Conservation (phyloP, 2,113 vertebrate genomes). For the Nesogale talazaci region DNA sequence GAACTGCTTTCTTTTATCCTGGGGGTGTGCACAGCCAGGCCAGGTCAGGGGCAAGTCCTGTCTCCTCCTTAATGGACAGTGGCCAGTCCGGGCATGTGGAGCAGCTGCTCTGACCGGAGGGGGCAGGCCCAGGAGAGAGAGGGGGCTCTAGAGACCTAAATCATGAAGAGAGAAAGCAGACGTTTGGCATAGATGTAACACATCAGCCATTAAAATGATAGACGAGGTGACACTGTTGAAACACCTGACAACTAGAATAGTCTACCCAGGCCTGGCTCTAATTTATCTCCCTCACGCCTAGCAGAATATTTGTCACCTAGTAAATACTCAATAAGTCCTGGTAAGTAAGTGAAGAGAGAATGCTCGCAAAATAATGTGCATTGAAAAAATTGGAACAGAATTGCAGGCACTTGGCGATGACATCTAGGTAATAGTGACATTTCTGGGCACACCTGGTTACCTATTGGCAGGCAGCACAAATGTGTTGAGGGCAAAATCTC, state of each 20-base stretch:
- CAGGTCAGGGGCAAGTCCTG: neutral
- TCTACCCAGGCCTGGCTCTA: constrained; percentile 11
- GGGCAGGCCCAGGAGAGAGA: neutral
- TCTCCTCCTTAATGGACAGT: neutral
- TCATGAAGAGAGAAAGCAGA: neutral
- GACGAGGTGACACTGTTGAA: constrained; percentile 50
- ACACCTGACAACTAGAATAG: constrained; percentile 8
- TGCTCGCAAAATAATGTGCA: constrained; percentile 43
- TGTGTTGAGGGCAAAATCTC: neutral
- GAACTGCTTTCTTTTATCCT: neutral
- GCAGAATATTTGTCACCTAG: constrained; percentile 38
- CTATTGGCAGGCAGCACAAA: neutral
- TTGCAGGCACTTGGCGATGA: neutral
- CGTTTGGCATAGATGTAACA: neutral
- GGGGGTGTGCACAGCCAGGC: accelerated
- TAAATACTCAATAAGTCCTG: constrained; percentile 56
- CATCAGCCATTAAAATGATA: constrained; percentile 52
- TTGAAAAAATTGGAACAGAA: constrained; percentile 33
- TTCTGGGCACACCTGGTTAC: no score
- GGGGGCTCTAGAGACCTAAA: neutral
- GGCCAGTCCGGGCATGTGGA: neutral
- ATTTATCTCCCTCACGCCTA: neutral
- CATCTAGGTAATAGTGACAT: neutral
- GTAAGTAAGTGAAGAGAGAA: constrained; percentile 53
- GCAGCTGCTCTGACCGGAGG: neutral